phyloP scores from a whole-genome alignment of 2,797 vertebrate genomes.

The Eutrigla gurnardus region DNA sequence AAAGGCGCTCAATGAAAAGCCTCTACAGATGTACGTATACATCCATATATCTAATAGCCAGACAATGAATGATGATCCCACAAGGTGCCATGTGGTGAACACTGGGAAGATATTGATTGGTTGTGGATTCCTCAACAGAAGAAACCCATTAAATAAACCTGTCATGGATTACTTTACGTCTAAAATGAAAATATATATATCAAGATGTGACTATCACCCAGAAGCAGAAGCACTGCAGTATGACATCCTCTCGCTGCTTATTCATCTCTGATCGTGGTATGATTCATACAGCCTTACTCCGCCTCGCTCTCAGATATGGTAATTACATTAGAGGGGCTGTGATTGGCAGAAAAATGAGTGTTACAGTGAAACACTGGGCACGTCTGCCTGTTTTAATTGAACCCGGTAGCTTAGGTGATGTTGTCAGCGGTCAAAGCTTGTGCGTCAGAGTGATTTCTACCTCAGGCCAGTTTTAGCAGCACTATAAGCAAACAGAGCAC shows the following conservation, averaged over 20 bases:
- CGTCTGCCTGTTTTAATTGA: conserved; percentile 22
- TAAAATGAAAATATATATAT: neutral
- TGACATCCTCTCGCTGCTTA: conserved; percentile 28
- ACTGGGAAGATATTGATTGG: neutral
- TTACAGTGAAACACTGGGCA: neutral
- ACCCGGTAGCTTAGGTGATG: conserved; percentile 14
- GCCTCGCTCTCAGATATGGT: conserved; percentile 37
- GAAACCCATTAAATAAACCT: conserved; percentile 5
- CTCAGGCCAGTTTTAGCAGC: conserved; percentile 26
- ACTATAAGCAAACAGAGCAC: conserved; percentile 23
- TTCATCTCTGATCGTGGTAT: conserved; percentile 45
- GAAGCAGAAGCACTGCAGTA: conserved; percentile 15
- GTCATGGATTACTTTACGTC: neutral
- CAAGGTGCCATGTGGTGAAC: neutral
- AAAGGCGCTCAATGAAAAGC: neutral
- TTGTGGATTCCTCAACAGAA: neutral
- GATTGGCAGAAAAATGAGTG: conserved; percentile 29
- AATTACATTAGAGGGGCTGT: conserved; percentile 50
- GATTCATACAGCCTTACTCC: conserved; percentile 44
- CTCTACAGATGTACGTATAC: neutral
- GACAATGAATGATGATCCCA: neutral
- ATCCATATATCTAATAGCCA: neutral
- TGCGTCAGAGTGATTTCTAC: conserved; percentile 16
- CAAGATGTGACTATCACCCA: neutral
- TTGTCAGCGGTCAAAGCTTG: neutral